These are phyloP conservation scores for Eubasilissa splendida DNA, from an alignment of 2,888 invertebrate genomes.

Conservation along the genomic window DNA sequence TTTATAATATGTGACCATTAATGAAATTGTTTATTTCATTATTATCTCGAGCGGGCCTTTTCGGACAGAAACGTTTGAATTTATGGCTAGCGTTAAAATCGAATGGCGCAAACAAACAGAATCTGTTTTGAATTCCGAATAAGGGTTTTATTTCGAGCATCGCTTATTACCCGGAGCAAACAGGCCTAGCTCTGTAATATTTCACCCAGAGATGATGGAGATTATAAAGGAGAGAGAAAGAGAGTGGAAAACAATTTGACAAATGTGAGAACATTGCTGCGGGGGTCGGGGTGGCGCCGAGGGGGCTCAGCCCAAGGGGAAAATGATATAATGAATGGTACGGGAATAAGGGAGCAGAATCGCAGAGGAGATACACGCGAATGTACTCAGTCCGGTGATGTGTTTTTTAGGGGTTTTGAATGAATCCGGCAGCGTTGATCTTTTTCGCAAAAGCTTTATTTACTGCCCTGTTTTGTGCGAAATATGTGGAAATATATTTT, in stretches of 20 bases:
- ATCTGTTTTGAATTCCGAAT: constrained; percentile 16
- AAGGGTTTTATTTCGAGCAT: constrained; percentile 20
- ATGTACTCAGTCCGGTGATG: constrained; percentile 18
- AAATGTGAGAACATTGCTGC: constrained; percentile 50
- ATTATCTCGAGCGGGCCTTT: neutral
- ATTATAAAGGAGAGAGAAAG: constrained; percentile 29
- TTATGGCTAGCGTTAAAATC: neutral
- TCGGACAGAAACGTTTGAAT: constrained; percentile 1
- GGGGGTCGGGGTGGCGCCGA: constrained; percentile 3
- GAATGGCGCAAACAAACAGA: constrained; percentile 1
- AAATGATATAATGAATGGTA: constrained; percentile 49
- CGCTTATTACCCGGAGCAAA: constrained; percentile 18
- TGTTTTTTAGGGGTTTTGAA: constrained; percentile 31
- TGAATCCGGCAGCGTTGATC: constrained; percentile 27
- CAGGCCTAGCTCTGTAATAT: constrained; percentile 17
- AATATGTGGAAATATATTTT: constrained; percentile 20
- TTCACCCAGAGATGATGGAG: constrained; percentile 33
- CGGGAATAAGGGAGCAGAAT: constrained; percentile 36
- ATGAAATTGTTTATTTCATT: too few species aligned
- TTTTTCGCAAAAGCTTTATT: constrained; percentile 21
- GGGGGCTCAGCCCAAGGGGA: constrained; percentile 23
- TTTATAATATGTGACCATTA: too few species aligned
- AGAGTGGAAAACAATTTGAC: constrained; percentile 53
- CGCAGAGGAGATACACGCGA: neutral
- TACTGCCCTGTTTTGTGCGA: constrained; percentile 21